A percentile compares a stretch with the other conserved stretches of the same genome.
These are phyloP conservation scores for Toxostoma redivivum DNA, from an alignment of 2,113 vertebrate species.

Conservation along the genomic window DNA sequence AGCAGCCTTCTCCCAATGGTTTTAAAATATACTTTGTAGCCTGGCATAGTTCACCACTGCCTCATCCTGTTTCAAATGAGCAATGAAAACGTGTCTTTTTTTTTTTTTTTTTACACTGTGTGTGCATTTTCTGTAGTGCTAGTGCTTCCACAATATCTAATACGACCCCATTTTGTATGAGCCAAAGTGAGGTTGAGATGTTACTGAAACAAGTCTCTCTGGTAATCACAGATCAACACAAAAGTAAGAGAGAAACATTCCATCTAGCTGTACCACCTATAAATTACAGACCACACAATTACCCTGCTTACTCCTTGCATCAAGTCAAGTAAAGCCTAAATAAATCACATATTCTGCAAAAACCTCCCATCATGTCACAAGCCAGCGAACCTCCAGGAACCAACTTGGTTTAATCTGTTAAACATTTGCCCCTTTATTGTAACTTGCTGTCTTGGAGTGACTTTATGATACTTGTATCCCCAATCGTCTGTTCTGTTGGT, in stretches of 20 bases:
- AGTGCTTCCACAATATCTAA: neutral
- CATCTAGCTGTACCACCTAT: neutral
- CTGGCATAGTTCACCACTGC: too few relatives aligned
- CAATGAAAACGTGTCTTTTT: too few relatives aligned
- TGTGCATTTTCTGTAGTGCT: neutral
- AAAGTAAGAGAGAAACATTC: neutral
- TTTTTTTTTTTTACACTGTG: neutral
- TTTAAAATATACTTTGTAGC: too few relatives aligned
- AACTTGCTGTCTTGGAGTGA: neutral
- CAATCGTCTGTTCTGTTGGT: too few relatives aligned
- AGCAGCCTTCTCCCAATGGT: too few relatives aligned
- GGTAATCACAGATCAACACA: neutral
- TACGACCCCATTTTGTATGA: neutral
- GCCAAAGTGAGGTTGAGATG: neutral
- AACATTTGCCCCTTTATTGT: neutral
- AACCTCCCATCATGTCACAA: neutral
- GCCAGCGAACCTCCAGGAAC: neutral
- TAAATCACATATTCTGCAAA: neutral
- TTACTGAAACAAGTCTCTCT: neutral
- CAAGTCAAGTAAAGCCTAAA: neutral
- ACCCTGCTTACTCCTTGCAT: neutral
- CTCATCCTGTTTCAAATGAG: too few relatives aligned
- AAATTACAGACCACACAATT: neutral
- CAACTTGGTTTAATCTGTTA: neutral
- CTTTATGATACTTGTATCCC: too few relatives aligned